Evolutionary conservation across 2,113 vertebrate species (phyloP), one percentile per base, ranked within the genome.

Genomic region (Donacobius atricapilla): DNA sequence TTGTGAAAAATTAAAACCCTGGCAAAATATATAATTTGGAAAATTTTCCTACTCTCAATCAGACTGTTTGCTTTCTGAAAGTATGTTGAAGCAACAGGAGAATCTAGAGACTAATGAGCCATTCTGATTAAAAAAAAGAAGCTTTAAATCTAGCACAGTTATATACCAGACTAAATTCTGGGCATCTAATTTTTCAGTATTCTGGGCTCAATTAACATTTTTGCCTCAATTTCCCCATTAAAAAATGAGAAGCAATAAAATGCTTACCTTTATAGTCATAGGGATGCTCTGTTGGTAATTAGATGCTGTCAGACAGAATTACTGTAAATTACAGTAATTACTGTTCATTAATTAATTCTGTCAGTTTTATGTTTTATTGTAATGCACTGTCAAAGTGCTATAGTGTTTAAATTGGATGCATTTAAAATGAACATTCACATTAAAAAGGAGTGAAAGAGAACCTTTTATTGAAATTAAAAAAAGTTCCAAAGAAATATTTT

Each of bases 401-500:
- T 90, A 86, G 71, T 94, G 82, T 95, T 95, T 95, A 90, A 96
- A 96, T 88, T 96, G 85, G 90, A 94, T 95, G 88, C 72, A 57
- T 94, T 93, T 94, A 93, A 93, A 96, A 93, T 93, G 90, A 96
- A 81, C 76, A 88, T 83, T 93, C 94, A 58, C 76, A 90, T 95
- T 93, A 80, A 95, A 91, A 96, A 93, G 35, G 58, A 94, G 51
- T 92, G 95, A 97, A 96, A 96, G 87, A 86, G 94, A 96, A 92
- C 94, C 94, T 96, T 95, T 96, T 96, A 97, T 94, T 95, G 94
- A 96, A 94, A 96, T 96, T 97, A 70, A 83, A 94, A 94, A 96
- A 96, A 93, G 76, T 91, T 96, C 47, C 60, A 73, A 77, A 71
- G 95, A 95, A 95, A 95, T 95, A 81, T 81, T 95, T 96, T 91